Evolutionary conservation across 2,888 invertebrate species (phyloP).

Genomic region (Trisateles emortualis): DNA sequence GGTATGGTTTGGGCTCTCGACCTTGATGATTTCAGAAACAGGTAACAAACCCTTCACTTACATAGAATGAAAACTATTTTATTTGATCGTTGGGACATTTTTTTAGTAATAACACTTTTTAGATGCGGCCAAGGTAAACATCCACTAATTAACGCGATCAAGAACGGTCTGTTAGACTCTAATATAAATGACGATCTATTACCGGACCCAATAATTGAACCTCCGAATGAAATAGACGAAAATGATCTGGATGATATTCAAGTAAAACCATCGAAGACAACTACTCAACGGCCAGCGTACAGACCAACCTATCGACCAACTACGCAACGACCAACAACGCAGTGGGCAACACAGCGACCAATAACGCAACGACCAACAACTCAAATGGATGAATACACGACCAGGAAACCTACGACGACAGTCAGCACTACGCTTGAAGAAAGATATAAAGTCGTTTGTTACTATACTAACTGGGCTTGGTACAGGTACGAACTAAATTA

Average conservation of each 20-base stretch:
- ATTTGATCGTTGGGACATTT: background rate
- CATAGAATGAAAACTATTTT: background rate
- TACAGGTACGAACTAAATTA: too few relatives aligned
- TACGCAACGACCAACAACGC: conserved; percentile 34
- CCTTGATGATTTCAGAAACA: conserved; percentile 94
- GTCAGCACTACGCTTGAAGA: conserved; percentile 58
- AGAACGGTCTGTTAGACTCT: conserved; percentile 88
- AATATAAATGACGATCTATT: conserved; percentile 56
- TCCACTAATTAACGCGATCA: conserved; percentile 93
- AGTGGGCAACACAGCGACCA: conserved; percentile 37
- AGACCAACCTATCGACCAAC: conserved; percentile 29
- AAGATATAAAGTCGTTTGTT: conserved; percentile 93
- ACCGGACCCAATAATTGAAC: conserved; percentile 57
- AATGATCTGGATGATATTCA: conserved; percentile 78
- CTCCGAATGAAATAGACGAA: conserved; percentile 67
- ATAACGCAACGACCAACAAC: conserved; percentile 29
- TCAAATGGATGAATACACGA: conserved; percentile 52
- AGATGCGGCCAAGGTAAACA: conserved; percentile 93
- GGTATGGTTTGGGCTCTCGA: conserved; percentile 97
- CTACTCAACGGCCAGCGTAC: conserved; percentile 22
- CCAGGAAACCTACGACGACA: conserved; percentile 58
- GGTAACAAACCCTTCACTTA: conserved; percentile 53
- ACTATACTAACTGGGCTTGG: conserved; percentile 98
- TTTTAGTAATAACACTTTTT: conserved; percentile 28
- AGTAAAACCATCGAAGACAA: conserved; percentile 62